These are phyloP conservation scores for Leptopilina syphax DNA, from an alignment of 2,888 invertebrate species.

Conservation along the genomic window DNA sequence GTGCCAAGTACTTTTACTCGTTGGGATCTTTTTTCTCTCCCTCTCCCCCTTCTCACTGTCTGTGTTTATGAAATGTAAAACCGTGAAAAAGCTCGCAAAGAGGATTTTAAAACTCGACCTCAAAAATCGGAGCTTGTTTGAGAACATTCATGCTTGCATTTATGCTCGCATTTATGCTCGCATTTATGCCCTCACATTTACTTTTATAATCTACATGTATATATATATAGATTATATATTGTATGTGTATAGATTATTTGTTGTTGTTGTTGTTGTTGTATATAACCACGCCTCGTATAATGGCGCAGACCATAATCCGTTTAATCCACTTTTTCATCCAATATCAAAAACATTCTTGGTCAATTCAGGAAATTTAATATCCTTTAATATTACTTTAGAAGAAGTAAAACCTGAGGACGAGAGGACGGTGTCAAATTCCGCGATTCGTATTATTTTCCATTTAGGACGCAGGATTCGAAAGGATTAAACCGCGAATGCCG, in stretches of 20 bases:
- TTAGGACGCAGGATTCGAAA: conserved; percentile 70
- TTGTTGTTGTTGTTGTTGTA: neutral
- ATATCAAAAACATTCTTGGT: conserved; percentile 69
- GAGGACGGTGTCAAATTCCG: conserved; percentile 63
- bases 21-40: neutral
- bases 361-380: conserved; percentile 73
- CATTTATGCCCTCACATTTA: no score
- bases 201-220: neutral
- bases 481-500: conserved; percentile 72
- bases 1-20: conserved; percentile 24
- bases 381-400: conserved; percentile 66
- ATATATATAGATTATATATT: neutral
- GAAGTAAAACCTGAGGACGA: conserved; percentile 57
- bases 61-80: conserved; percentile 76
- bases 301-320: conserved; percentile 69
- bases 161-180: neutral
- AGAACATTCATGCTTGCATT: neutral
- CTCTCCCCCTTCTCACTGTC: conserved; percentile 48
- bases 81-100: conserved; percentile 75
- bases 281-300: conserved; percentile 57
- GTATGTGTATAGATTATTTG: neutral
- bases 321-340: conserved; percentile 68
- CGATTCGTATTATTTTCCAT: conserved; percentile 74
- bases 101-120: conserved; percentile 70
- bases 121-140: conserved; percentile 47